Conservation (phyloP, 2,113 vertebrate species). For the Cottus gobio region DNA sequence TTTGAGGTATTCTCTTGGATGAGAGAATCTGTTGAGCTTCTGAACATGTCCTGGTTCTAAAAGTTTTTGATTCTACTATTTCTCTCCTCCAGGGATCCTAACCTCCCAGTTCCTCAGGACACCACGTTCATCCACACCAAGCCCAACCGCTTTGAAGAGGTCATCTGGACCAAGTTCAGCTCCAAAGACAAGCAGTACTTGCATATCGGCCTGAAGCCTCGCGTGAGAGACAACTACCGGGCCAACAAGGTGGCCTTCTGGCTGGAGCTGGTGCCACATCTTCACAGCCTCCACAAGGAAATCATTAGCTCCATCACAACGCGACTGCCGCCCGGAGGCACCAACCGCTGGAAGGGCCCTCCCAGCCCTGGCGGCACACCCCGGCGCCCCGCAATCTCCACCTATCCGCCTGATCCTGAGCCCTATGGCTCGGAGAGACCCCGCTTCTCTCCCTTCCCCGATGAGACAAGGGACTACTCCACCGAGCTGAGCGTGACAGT, state of each 20-base stretch:
- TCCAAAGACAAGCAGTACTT: constrained; percentile 99
- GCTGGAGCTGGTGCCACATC: constrained; percentile 97
- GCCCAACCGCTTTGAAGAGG: constrained; percentile 98
- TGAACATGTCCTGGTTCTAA: not conserved
- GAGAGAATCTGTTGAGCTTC: not conserved
- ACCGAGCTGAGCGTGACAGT: constrained; percentile 98
- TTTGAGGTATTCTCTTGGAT: not conserved
- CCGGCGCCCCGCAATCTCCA: constrained; percentile 83
- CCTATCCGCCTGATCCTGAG: constrained; percentile 89
- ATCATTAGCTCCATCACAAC: constrained; percentile 89
- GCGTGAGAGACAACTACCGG: constrained; percentile 98
- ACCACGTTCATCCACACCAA: constrained; percentile 99
- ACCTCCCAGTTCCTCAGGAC: constrained; percentile 96
- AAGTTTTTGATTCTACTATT: not conserved
- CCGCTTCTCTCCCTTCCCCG: constrained; percentile 88
- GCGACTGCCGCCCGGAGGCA: constrained; percentile 89
- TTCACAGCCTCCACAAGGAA: constrained; percentile 93
- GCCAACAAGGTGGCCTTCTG: constrained; percentile 99
- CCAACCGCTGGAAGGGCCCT: constrained; percentile 83
- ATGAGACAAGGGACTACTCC: constrained; percentile 95
- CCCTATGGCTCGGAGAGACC: constrained; percentile 88
- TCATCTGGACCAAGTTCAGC: constrained; percentile 98
- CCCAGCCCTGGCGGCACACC: constrained; percentile 37
- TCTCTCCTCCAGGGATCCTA: constrained; percentile 88
- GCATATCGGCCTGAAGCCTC: constrained; percentile 98